phyloP scores from a whole-genome alignment of 2,888 invertebrate species.

The Liopterus haemorrhoidalis region DNA sequence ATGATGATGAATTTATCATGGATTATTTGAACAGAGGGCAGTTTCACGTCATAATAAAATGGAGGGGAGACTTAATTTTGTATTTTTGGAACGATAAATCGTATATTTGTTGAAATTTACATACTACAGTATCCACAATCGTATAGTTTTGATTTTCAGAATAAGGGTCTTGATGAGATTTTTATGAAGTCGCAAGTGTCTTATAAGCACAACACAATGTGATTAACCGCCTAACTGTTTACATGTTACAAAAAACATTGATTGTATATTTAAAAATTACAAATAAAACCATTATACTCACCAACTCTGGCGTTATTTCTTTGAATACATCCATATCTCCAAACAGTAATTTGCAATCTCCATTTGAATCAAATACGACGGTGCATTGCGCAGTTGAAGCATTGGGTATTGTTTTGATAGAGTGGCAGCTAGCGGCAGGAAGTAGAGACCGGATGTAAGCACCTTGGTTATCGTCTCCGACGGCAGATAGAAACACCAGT shows the following conservation, averaged over 20 bases:
- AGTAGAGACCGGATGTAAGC: constrained; percentile 41
- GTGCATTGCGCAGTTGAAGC: constrained; percentile 67
- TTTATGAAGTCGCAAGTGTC: background rate
- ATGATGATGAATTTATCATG: too few relatives aligned
- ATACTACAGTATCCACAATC: too few relatives aligned
- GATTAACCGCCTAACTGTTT: constrained; percentile 16
- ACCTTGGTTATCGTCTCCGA: constrained; percentile 66
- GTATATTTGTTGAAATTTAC: too few relatives aligned
- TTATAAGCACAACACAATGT: constrained; percentile 15
- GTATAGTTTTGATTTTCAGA: too few relatives aligned
- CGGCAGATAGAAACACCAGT: constrained; percentile 65
- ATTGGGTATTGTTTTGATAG: constrained; percentile 39
- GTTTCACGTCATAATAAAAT: too few relatives aligned
- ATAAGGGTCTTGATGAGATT: background rate
- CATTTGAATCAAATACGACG: constrained; percentile 63
- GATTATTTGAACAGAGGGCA: too few relatives aligned
- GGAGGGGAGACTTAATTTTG: too few relatives aligned
- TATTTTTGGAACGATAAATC: too few relatives aligned
- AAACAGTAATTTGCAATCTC: constrained; percentile 74
- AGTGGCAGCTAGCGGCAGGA: constrained; percentile 39
- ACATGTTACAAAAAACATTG: constrained; percentile 5
- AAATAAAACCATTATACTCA: constrained; percentile 42
- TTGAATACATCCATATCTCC: constrained; percentile 80
- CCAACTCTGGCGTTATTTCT: constrained; percentile 59
- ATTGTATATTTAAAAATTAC: background rate